Percentiles rank a stretch among this genome's conserved stretches.
Evolutionary conservation across 2,797 vertebrate genomes (phyloP).

Genomic region (Coreius guichenoti): DNA sequence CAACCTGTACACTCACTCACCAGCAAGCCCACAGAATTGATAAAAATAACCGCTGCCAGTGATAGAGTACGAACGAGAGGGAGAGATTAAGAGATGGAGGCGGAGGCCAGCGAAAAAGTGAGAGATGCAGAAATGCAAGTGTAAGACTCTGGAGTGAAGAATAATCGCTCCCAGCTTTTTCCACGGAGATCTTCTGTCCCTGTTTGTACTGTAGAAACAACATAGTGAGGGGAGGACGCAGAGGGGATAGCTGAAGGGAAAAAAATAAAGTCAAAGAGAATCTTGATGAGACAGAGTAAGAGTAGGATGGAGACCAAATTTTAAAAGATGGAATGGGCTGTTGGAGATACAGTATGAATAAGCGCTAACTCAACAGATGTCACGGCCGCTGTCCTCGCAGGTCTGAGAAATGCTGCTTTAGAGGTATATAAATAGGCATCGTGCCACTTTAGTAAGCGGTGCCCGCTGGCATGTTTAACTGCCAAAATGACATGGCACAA

Average conservation of each 20-base stretch:
- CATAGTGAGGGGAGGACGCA: neutral
- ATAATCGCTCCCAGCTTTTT: constrained; percentile 22
- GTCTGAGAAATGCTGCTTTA: constrained; percentile 13
- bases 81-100: constrained; percentile 48
- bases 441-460: constrained; percentile 6
- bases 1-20: constrained; percentile 41
- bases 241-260: neutral
- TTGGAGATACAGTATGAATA: neutral
- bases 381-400: constrained; percentile 2
- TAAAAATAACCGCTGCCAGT: constrained; percentile 47
- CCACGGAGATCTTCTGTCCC: neutral
- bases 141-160: constrained; percentile 34
- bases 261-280: neutral
- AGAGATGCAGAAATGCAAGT: constrained; percentile 38
- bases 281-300: neutral
- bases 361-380: constrained; percentile 8
- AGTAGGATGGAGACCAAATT: constrained; percentile 22
- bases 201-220: constrained; percentile 18
- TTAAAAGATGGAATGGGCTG: neutral
- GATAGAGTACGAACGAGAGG: constrained; percentile 34
- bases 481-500: neutral
- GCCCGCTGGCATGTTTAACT: neutral
- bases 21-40: constrained; percentile 47
- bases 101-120: constrained; percentile 41
- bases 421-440: constrained; percentile 4